Evolutionary conservation across 2,797 vertebrate species (phyloP).

Genomic region (Triplophysa bombifrons): DNA sequence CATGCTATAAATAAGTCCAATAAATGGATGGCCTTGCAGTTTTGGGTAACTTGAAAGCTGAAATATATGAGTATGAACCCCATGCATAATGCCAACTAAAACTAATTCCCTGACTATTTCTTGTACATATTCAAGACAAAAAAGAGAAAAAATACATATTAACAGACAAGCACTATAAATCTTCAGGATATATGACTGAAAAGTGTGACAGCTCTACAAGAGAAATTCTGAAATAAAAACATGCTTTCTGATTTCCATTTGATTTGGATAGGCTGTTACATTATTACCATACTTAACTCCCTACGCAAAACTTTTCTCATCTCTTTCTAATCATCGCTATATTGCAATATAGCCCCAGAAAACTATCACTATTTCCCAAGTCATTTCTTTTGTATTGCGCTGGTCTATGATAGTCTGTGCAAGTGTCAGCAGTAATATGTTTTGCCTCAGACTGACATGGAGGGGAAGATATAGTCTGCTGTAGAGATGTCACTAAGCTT

Average conservation of each 20-base stretch:
- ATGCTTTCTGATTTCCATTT: constrained; percentile 45
- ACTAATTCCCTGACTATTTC: not conserved
- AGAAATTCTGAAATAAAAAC: constrained; percentile 38
- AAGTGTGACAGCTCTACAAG: constrained; percentile 17
- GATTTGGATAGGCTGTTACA: constrained; percentile 34
- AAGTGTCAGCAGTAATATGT: constrained; percentile 36
- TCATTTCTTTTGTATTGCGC: constrained; percentile 43
- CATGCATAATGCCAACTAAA: constrained; percentile 1
- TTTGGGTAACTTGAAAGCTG: not conserved
- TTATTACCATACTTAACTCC: constrained; percentile 42
- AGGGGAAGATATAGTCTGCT: constrained; percentile 39
- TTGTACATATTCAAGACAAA: constrained; percentile 3
- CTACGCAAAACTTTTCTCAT: constrained; percentile 46
- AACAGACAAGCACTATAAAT: constrained; percentile 19
- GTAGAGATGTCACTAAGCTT: constrained; percentile 43
- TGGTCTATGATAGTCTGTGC: constrained; percentile 37
- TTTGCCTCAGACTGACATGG: constrained; percentile 29
- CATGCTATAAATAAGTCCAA: not conserved
- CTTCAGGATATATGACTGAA: constrained; percentile 17
- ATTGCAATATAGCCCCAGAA: constrained; percentile 42
- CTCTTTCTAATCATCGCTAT: constrained; percentile 45
- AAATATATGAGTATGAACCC: not conserved
- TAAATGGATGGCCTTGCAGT: not conserved
- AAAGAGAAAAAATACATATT: not conserved
- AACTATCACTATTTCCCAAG: constrained; percentile 38